A percentile compares a stretch with the other conserved stretches of the same genome.
These are phyloP conservation scores for Cyprinodon diabolis DNA, from an alignment of 2,797 vertebrate species.

Conservation along the genomic window DNA sequence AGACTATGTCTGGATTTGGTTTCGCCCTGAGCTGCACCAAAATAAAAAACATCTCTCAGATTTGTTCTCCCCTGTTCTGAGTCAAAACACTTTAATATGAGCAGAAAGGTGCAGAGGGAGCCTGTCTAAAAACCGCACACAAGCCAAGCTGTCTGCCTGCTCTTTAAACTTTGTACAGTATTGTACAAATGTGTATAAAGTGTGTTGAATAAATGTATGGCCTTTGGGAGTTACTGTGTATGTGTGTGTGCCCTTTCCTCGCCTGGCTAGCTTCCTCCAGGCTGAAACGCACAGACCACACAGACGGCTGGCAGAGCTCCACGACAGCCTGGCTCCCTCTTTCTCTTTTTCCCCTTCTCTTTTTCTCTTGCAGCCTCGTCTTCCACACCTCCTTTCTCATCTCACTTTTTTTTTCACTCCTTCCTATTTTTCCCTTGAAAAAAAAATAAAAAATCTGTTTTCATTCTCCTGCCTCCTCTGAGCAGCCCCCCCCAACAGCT, in stretches of 20 bases:
- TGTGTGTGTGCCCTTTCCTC: constrained; percentile 64
- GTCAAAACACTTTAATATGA: constrained; percentile 64
- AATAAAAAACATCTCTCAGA: constrained; percentile 43
- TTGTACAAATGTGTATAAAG: constrained; percentile 59
- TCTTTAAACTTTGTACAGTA: constrained; percentile 50
- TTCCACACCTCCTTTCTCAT: constrained; percentile 48
- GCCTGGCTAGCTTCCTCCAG: constrained; percentile 82
- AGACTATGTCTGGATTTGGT: constrained; percentile 28
- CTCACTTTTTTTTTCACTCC: constrained; percentile 20
- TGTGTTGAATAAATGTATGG: constrained; percentile 68
- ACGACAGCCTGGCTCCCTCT: constrained; percentile 75
- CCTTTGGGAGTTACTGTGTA: constrained; percentile 64
- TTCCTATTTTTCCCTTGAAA: constrained; percentile 4
- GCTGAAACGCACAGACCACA: constrained; percentile 86
- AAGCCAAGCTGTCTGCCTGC: constrained; percentile 35
- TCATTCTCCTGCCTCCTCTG: constrained; percentile 39
- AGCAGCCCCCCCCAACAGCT: constrained; percentile 8
- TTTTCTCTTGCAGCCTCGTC: constrained; percentile 52
- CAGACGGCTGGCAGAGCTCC: constrained; percentile 83
- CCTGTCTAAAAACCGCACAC: constrained; percentile 46
- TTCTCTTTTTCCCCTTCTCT: constrained; percentile 54
- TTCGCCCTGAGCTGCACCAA: constrained; percentile 31
- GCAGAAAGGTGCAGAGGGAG: constrained; percentile 55
- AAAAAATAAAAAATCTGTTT: constrained; percentile 35
- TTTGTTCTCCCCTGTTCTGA: constrained; percentile 60